Base-by-base conservation (phyloP, 2,797 vertebrate species). In the Rhinogobio ventralis region DNA sequence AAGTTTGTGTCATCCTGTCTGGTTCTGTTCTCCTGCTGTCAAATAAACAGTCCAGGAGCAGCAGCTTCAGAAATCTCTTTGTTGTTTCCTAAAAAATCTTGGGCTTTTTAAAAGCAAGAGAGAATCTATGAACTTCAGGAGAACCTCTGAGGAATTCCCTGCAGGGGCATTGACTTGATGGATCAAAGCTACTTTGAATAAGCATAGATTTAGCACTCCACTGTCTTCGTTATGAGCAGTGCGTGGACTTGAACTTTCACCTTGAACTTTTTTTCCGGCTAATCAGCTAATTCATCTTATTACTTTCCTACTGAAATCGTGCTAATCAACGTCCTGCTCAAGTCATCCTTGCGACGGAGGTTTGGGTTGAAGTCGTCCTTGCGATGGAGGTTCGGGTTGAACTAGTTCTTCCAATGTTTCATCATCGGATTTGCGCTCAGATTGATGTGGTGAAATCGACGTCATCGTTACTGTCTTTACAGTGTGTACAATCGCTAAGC, bases 81-180 rank as follows among this genome's bases (percentile, higher is more conserved):
- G 79, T 86, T 85, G 68, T 88, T 86, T 86, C 71, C 71, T 55
- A 45, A n/a, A n/a, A n/a, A n/a, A n/a, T n/a, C 81, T 49, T 66
- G 53, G 36, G n/a, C 19, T 75, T 69, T 64, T 69, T 51, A 55
- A 67, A 30, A 66, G 23, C 14, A 46, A 62, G n/a, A 25, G 62
- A 13, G 33, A 11, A 64, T 60, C 74, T 86, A 62, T 84, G 67
- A 86, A 64, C 36, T 74, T 82, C 28, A 79, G 51, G 55, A 82
- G 69, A 74, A 4, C 25, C 45, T 60, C 64, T 57, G 67, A 73
- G 77, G 73, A 53, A 71, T 80, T 25, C 57, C 42, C n/a, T 45
- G 19, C 68, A 28, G 73, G 69, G 80, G 42, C 25, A 62, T 25
- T 51, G 69, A 82, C 69, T 64, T 42, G 53, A 42, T 42, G 68